Evolutionary conservation across 2,888 invertebrate species (phyloP), one percentile per base, ranked within the genome.

Genomic region (Heteromurus nitidus): DNA sequence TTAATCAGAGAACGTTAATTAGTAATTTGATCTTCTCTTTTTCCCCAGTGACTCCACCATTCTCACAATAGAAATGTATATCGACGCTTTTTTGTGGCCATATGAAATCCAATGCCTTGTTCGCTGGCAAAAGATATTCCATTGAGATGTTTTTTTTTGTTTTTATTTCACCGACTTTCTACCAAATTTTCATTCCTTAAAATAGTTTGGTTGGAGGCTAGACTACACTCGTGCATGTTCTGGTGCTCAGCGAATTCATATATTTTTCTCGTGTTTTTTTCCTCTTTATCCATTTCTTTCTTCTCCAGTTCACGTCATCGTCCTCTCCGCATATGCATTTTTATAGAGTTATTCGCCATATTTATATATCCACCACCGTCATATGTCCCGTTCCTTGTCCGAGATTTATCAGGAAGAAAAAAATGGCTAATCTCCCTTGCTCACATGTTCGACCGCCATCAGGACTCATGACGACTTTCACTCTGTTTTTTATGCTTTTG

Each of bases 391-490:
- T 36, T 20, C 24, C 20, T 18, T 30, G 73, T 55, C 55, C 42
- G 55, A 67, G 55, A 75, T 67, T 65, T 65, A 67, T 75, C 65
- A 18, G 11, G 30, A 55, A 55, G 36, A n/a, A n/a, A n/a, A n/a
- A n/a, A n/a, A n/a, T n/a, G n/a, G n/a, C n/a, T n/a, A n/a, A 67
- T 67, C 65, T 55, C 13, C 3, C 26, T 75, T 67, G 53, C 55
- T 75, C 55, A 65, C 74, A 65, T 55, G 74, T 75, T 75, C 31
- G 20, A 55, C 50, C 9, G 30, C 74, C 65, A 74, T 74, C 74
- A 74, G 64, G 44, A 24, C 60, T 70, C 65, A 74, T 74, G 64
- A 74, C 74, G 44, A 24, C 60, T 70, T 72, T 72, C 31, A 60
- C 53, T 18, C 53, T 7, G n/a, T 58, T 62, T 24, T 24, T 55